Evolutionary conservation across 1,140 invertebrate genomes (phyloP), one percentile per base, ranked within the genome.

Genomic region (Phymastichus coffea): DNA sequence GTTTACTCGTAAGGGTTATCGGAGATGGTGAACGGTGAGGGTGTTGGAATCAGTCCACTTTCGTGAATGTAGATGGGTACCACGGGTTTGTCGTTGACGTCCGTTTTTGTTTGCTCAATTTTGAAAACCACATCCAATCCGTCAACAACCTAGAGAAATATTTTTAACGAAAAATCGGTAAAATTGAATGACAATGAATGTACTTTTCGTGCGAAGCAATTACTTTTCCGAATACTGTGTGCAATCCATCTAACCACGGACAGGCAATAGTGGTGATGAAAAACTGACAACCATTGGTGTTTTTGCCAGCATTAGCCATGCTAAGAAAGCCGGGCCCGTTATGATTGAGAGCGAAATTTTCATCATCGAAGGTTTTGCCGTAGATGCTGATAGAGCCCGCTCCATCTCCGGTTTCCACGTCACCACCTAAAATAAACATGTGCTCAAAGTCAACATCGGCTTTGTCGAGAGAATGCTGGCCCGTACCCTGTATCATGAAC

Each of bases 191-290:
- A 41, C 54, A 26, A 53, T 43, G n/a, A n/a, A 19, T 15, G 17
- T 44, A 8, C 15, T 44, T 19, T 4, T 44, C 14, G 20, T 40
- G 15, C 37, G 30, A 8, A 14, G 43, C 33, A 61, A 58, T 80
- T 82, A 95, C 91, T 81, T 94, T 97, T 68, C 96, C 97, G 80
- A 99, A 96, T 6, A 97, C 89, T 4, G 93, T 92, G 74, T 99
- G 95, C 56, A 90, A 84, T 4, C 91, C 91, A 79, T 98, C 92
- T 41, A 99, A 78, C 95, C 95, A 98, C 3, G 89, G 86, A 0
- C 95, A 93, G 10, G 88, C 84, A 52, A 91, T 85, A 3, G 91
- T 92, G 6, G 93, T 95, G 70, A 99, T 94, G 76, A 98, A 97
- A 78, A 99, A 99, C 75, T 98, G 96, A 67, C 93, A 97, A 25